Conservation (phyloP, 2,113 vertebrate genomes). For the Neotragus moschatus region DNA sequence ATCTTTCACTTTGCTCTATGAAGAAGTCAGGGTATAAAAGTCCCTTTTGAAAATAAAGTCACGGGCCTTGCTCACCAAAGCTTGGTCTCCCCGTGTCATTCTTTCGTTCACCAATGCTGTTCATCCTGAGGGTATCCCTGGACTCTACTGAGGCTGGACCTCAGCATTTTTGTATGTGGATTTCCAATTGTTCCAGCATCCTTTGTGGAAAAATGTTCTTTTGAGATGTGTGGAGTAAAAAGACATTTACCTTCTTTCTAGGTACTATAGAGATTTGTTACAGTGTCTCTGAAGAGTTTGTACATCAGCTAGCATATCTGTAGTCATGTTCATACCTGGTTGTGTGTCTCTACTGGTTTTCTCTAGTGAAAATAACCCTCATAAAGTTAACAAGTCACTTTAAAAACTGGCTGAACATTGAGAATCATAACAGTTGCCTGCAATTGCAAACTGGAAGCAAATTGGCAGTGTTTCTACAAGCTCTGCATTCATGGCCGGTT, state of each 20-base stretch:
- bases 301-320: neutral
- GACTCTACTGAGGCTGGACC: too few species aligned
- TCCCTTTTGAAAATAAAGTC: too few species aligned
- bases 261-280: neutral
- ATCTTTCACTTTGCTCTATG: too few species aligned
- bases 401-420: neutral
- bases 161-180: neutral
- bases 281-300: neutral
- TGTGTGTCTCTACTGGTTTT: neutral
- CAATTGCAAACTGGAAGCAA: neutral
- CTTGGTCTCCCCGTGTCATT: too few species aligned
- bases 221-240: neutral
- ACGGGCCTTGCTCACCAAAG: too few species aligned
- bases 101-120: too few species aligned
- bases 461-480: neutral
- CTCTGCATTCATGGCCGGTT: neutral
- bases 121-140: too few species aligned
- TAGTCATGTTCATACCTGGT: neutral
- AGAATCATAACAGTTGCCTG: neutral
- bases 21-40: too few species aligned
- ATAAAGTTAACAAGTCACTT: neutral
- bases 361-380: neutral
- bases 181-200: neutral
- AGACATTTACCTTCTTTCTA: neutral
- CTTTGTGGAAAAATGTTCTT: neutral